Evolutionary conservation across 1,140 invertebrate species (phyloP), one percentile per base, ranked within the genome.

Genomic region (Leptinotarsa defecta): DNA sequence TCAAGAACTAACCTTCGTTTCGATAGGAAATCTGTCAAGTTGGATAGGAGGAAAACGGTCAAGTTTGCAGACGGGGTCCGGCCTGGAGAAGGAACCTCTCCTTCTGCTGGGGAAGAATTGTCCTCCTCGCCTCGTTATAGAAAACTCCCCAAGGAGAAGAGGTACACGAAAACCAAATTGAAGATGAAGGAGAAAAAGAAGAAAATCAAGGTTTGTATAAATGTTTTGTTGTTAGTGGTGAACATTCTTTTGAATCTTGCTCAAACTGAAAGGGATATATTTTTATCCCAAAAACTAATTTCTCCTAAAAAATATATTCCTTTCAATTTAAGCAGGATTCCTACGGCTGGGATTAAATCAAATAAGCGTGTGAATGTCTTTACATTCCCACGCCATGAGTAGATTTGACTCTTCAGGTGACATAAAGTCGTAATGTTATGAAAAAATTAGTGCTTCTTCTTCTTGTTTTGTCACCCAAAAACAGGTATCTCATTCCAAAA

Each of bases 71-170:
- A 91, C 84, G 91, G 90, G 24, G 85, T 91, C 20, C 85, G 87
- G 74, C 91, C 91, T n/a, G 91, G 91, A 0, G 89, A 91, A 78
- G 91, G 91, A 0, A 91, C 90, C 1, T 91, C 89, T 76, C 88
- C 89, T 0, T 91, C 89, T 48, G 90, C 89, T 13, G 89, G 89
- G 3, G 90, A 92, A 79, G 90, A 91, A 70, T 87, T 91, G 80
- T 87, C 88, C 8, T 91, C 90, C 3, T 90, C 91, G 17, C 90
- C 90, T n/a, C 90, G 90, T 19, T 87, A 88, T 0, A 78, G 81
- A 3, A 71, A 81, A 20, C 69, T 83, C 48, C 79, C 85, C 6
- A 87, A 87, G 72, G 86, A 87, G 71, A 90, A 89, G 77, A 87
- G 87, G 61, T 86, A 86, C 4, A 88, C 86, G 27, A 88, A 87